Conservation (phyloP, 2,113 vertebrate genomes). For the Malurus elegans region DNA sequence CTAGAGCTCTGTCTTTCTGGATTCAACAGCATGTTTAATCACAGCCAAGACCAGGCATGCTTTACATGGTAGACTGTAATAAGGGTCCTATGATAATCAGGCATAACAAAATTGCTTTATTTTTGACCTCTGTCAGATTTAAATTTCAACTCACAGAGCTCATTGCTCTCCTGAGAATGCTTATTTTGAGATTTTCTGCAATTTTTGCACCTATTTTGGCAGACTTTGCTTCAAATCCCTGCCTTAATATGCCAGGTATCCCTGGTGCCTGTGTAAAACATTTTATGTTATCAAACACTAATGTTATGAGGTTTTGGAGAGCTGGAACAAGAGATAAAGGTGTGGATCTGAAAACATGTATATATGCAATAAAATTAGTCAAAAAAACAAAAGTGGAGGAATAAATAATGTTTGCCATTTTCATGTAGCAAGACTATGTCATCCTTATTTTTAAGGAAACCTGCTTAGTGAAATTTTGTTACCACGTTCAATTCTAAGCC, state of each 20-base stretch:
- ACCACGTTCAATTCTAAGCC: not conserved
- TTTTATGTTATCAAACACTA: not conserved
- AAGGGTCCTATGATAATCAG: not conserved
- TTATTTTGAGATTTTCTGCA: conserved; percentile 13
- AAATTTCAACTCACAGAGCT: not conserved
- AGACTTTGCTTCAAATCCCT: not conserved
- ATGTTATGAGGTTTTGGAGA: not conserved
- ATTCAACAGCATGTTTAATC: not conserved
- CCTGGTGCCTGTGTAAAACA: not conserved
- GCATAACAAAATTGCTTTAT: not conserved
- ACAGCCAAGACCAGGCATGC: not conserved
- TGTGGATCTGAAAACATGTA: not conserved
- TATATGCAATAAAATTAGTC: not conserved
- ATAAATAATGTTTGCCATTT: not conserved
- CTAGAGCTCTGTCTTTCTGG: not conserved
- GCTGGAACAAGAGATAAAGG: not conserved
- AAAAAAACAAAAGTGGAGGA: not conserved
- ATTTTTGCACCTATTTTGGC: not conserved
- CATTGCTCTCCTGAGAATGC: not conserved
- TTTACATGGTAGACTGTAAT: not conserved
- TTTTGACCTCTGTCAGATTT: conserved; percentile 14
- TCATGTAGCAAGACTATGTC: not conserved
- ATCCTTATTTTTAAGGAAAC: not conserved
- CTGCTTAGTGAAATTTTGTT: not conserved
- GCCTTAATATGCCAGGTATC: not conserved